Percentiles rank a stretch among this genome's conserved stretches.
Conservation (phyloP, 2,888 invertebrate genomes). For the Arrhopalites spinosus region DNA sequence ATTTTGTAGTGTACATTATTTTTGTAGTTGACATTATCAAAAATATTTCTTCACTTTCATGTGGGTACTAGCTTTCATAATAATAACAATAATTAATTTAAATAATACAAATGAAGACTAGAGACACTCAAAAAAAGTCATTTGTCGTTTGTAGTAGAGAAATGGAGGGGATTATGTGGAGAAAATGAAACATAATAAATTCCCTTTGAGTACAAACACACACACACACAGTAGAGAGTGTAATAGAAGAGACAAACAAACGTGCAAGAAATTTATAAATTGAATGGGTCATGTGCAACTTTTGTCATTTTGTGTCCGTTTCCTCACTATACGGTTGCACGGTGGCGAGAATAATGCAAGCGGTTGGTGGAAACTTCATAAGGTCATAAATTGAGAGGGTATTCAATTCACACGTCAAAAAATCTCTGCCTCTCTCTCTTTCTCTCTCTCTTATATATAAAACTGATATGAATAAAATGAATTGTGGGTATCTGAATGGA, state of each 20-base stretch:
- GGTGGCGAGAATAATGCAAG: conserved; percentile 17
- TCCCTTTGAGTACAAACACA: too few relatives aligned
- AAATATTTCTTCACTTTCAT: too few relatives aligned
- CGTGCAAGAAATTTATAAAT: conserved; percentile 5
- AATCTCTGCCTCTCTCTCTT: background rate
- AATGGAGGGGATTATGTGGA: too few relatives aligned
- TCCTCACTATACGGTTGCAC: background rate
- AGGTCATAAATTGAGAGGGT: conserved; percentile 31
- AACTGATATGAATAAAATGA: conserved; percentile 17
- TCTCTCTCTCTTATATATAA: background rate
- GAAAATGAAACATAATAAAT: too few relatives aligned
- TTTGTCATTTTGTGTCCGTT: background rate
- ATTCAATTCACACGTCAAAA: conserved; percentile 22
- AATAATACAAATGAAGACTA: too few relatives aligned
- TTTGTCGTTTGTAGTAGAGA: too few relatives aligned
- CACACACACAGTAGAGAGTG: too few relatives aligned
- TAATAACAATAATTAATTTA: too few relatives aligned
- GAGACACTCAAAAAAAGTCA: too few relatives aligned
- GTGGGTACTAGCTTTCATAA: too few relatives aligned
- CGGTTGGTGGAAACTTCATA: conserved; percentile 25
- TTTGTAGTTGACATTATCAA: too few relatives aligned
- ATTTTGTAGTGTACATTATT: too few relatives aligned
- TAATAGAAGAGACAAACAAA: background rate
- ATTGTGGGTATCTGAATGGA: conserved; percentile 9
- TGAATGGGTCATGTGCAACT: conserved; percentile 2